These are phyloP conservation scores for Uropetala carovei DNA, from an alignment of 2,888 invertebrate genomes.

Conservation along the genomic window DNA sequence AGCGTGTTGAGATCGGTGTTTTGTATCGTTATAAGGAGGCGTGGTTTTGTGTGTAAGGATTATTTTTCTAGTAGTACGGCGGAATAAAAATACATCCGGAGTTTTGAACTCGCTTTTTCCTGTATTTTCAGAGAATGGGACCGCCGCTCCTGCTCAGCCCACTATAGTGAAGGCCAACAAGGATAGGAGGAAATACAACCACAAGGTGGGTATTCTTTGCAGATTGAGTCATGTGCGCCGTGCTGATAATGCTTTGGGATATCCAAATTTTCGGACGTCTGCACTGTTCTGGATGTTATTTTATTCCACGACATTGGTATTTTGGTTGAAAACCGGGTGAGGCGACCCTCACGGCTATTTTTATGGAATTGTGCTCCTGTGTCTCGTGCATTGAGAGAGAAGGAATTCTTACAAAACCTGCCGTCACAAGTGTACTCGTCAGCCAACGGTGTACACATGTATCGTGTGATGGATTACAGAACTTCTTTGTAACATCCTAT, in stretches of 20 bases:
- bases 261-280: not conserved
- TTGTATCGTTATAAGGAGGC: not conserved
- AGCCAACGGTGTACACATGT: no score
- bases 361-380: not conserved
- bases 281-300: not conserved
- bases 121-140: conserved; percentile 53
- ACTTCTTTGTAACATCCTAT: no score
- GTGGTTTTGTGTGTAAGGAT: not conserved
- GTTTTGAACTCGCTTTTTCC: not conserved
- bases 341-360: conserved; percentile 14
- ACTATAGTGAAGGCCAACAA: conserved; percentile 75
- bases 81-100: no score
- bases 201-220: conserved; percentile 74
- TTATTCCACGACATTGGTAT: not conserved
- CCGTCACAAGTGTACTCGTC: no score
- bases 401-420: no score
- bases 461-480: no score
- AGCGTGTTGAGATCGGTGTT: not conserved
- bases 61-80: not conserved
- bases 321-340: conserved; percentile 25
- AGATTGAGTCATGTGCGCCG: not conserved
- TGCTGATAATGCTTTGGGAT: not conserved
- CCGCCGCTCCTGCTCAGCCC: conserved; percentile 71
- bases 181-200: conserved; percentile 77
- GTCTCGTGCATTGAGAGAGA: not conserved